Percentiles rank a stretch among this genome's conserved stretches.
These are phyloP conservation scores for Piprites chloris DNA, from an alignment of 2,113 vertebrate genomes.

Conservation along the genomic window DNA sequence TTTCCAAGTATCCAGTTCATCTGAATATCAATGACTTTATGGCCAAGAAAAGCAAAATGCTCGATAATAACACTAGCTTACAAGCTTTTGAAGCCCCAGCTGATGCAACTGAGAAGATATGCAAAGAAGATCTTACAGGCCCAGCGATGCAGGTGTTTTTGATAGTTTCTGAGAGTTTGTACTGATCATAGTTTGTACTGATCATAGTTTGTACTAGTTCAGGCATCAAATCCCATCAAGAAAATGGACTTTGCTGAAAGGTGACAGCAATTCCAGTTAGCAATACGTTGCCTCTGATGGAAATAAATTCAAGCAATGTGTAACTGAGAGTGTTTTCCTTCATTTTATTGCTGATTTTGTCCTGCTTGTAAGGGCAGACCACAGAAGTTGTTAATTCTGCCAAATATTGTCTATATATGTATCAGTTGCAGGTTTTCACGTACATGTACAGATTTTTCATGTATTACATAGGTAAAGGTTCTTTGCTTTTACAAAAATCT, in stretches of 20 bases:
- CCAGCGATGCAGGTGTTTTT: background rate
- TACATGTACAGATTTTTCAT: background rate
- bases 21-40: background rate
- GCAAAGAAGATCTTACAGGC: background rate
- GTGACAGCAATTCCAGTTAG: background rate
- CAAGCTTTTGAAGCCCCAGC: background rate
- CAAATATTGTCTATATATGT: background rate
- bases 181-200: background rate
- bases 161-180: background rate
- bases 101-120: background rate
- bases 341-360: background rate
- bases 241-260: background rate
- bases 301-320: background rate
- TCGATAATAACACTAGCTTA: background rate
- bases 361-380: background rate
- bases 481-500: background rate
- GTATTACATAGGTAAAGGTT: background rate
- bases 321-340: background rate
- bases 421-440: background rate
- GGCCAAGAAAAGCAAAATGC: background rate
- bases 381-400: background rate
- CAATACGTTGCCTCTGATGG: background rate
- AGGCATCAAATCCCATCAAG: background rate
- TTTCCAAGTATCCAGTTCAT: background rate
- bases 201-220: background rate